Percentiles rank a stretch among this genome's conserved stretches.
Evolutionary conservation across 2,888 invertebrate genomes (phyloP).

Genomic region (Cephus rjabovi): DNA sequence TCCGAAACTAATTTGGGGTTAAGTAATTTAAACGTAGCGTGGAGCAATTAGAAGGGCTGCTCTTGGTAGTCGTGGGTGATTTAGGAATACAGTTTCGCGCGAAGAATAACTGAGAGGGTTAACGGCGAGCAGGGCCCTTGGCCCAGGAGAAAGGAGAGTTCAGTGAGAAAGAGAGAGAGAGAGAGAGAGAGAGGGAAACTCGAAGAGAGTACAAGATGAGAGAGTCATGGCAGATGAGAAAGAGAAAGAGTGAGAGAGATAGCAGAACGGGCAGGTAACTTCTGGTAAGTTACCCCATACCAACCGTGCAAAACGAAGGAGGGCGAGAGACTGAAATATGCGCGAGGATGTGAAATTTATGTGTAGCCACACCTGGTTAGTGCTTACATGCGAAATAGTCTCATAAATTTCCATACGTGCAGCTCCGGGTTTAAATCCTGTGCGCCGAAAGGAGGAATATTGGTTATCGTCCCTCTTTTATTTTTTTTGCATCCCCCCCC

Average conservation of each 20-base stretch:
- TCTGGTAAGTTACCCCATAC: conserved; percentile 54
- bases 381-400: conserved; percentile 64
- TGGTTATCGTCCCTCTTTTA: conserved; percentile 36
- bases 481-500: neutral
- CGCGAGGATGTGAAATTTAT: conserved; percentile 64
- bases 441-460: conserved; percentile 53
- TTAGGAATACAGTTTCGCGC: conserved; percentile 56
- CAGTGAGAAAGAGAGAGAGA: conserved; percentile 5
- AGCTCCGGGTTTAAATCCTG: conserved; percentile 50
- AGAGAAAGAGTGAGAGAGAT: conserved; percentile 21
- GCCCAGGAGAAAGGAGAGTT: conserved; percentile 34
- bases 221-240: conserved; percentile 17
- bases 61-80: conserved; percentile 55
- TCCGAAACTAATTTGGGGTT: conserved; percentile 63
- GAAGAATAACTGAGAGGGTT: conserved; percentile 51
- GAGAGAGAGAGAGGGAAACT: conserved; percentile 8
- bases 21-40: conserved; percentile 64
- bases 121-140: conserved; percentile 29
- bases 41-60: conserved; percentile 61
- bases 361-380: conserved; percentile 66
- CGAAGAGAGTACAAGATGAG: conserved; percentile 12
- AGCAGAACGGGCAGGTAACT: conserved; percentile 54
- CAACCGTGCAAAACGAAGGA: conserved; percentile 45
- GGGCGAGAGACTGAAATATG: conserved; percentile 60
- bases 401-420: conserved; percentile 63